Evolutionary conservation across 2,113 vertebrate species (phyloP).

Genomic region (Sus scrofa): T2T-Sscrofa CM000824.6:177516501-177517000

Average conservation of each 20-base stretch:
- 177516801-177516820: neutral
- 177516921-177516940: neutral
- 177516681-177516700: neutral
- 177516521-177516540: neutral
- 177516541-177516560: constrained; percentile 1
- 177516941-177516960: neutral
- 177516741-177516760: neutral
- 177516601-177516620: neutral
- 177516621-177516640: neutral
- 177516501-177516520: neutral
- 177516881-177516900: neutral
- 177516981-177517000: neutral
- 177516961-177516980: neutral
- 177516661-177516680: neutral
- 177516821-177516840: neutral
- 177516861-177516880: neutral
- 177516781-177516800: neutral
- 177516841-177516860: neutral
- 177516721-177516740: neutral
- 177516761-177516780: neutral
- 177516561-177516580: neutral
- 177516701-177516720: neutral
- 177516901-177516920: neutral
- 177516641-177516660: neutral
- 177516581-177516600: neutral